Evolutionary conservation across 2,113 vertebrate species (phyloP).

Genomic region (Neofelis nebulosa): DNA sequence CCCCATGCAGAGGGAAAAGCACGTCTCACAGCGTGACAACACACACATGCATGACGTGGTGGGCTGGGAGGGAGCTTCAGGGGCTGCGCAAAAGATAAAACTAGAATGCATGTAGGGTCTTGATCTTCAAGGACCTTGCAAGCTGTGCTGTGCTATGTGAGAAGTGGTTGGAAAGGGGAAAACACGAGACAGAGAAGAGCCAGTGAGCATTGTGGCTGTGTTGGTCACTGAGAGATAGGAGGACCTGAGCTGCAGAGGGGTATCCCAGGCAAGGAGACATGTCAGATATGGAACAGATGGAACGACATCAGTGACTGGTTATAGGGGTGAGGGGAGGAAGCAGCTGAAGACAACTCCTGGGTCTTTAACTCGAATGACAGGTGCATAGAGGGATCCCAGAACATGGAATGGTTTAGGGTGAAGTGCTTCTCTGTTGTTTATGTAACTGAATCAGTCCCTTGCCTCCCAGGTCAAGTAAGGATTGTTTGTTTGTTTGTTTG

Average conservation of each 20-base stretch:
- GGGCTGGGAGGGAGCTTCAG: accelerated
- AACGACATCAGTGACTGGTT: background rate
- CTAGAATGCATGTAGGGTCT: background rate
- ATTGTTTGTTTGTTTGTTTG: too few relatives aligned
- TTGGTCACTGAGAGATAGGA: background rate
- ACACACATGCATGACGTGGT: accelerated
- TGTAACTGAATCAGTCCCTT: background rate
- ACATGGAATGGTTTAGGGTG: background rate
- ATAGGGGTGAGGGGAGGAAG: background rate
- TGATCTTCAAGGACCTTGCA: background rate
- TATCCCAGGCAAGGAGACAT: background rate
- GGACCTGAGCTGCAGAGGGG: background rate
- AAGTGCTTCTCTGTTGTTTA: background rate
- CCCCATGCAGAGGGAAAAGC: background rate
- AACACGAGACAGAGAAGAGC: background rate
- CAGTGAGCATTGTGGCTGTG: too few relatives aligned
- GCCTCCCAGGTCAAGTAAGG: slow-evolving; percentile 49
- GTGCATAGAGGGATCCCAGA: background rate
- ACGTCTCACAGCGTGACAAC: accelerated
- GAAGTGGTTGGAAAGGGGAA: background rate
- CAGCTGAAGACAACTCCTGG: background rate
- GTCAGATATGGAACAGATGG: accelerated
- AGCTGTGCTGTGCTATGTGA: background rate
- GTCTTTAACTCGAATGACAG: background rate
- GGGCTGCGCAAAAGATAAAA: background rate